Evolutionary conservation across 2,888 invertebrate genomes (phyloP), one percentile per base, ranked within the genome.

Genomic region (Acronicta aceris): DNA sequence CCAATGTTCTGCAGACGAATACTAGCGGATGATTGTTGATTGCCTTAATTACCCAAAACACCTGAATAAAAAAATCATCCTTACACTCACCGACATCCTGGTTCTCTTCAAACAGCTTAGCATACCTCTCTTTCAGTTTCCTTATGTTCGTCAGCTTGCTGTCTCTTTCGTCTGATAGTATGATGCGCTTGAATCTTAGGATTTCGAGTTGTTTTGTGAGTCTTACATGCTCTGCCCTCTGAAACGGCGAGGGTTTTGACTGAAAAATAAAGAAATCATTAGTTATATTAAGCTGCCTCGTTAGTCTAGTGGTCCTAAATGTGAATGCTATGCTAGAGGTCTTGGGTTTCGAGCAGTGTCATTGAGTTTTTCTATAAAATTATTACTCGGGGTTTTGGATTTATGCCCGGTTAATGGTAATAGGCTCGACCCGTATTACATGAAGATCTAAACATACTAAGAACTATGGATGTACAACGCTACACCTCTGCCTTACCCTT

Each of bases 151-250:
- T 95, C 68, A 96, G 93, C 81, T 96, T 96, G 81, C 95, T 95
- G 58, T 96, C 96, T 77, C 96, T 95, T 85, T 97, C 97, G 67
- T 97, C 96, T 8, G 95, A 95, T 36, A 97, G 91, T 71, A 97
- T 91, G 67, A 96, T 95, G 4, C 96, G 95, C 79, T 96, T 96
- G 84, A 97, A 97, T 79, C 96, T 95, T 12, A 96, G 95, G 74
- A 96, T 90, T 91, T 98, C 97, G 64, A 97, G 91, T 81, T 96
- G 96, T 81, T 96, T 96, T n/a, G 95, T 95, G 38, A 96, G 90
- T 75, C 95, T 94, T 41, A 95, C 82, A 79, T 97, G 96, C 82
- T 96, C 96, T 52, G 96, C 94, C 80, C 95, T 95, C 88, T 96
- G 96, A 66, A 95, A 95, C 55, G 95, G 95, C 10, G 96, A 96